Evolutionary conservation across 2,797 vertebrate genomes (phyloP).

Genomic region (Gorsachius magnificus): DNA sequence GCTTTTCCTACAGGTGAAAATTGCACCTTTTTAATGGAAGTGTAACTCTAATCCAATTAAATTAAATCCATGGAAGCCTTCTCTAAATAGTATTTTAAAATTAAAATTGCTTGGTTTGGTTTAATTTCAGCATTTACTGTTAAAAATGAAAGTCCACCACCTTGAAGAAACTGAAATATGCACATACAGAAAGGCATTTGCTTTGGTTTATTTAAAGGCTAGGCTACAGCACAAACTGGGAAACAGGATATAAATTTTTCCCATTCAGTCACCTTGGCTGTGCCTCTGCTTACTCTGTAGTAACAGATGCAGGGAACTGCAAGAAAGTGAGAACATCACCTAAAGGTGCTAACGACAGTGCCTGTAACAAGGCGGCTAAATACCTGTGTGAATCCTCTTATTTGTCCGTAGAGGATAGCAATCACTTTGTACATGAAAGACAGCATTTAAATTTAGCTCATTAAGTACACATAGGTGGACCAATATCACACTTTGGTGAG

Average conservation of each 20-base stretch:
- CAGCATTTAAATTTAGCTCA: background rate
- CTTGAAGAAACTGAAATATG: background rate
- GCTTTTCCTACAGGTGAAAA: background rate
- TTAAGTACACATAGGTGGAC: background rate
- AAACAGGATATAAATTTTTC: background rate
- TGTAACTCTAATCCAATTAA: background rate
- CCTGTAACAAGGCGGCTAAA: background rate
- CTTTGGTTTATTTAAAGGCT: background rate
- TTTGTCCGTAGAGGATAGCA: background rate
- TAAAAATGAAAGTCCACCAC: background rate
- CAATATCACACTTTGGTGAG: background rate
- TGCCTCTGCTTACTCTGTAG: background rate
- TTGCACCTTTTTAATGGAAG: background rate
- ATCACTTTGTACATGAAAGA: background rate
- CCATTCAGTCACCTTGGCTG: background rate
- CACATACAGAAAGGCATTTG: background rate
- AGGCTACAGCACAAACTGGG: background rate
- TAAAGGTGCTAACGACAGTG: background rate
- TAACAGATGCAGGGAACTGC: background rate
- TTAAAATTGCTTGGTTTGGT: background rate
- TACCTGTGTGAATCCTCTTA: background rate
- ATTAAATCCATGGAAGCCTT: background rate
- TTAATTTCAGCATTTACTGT: background rate
- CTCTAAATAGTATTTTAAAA: background rate
- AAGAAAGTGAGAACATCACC: background rate